Evolutionary conservation across 2,797 vertebrate species (phyloP), one percentile per base, ranked within the genome.

Genomic region (Brachyrhaphis roseni): DNA sequence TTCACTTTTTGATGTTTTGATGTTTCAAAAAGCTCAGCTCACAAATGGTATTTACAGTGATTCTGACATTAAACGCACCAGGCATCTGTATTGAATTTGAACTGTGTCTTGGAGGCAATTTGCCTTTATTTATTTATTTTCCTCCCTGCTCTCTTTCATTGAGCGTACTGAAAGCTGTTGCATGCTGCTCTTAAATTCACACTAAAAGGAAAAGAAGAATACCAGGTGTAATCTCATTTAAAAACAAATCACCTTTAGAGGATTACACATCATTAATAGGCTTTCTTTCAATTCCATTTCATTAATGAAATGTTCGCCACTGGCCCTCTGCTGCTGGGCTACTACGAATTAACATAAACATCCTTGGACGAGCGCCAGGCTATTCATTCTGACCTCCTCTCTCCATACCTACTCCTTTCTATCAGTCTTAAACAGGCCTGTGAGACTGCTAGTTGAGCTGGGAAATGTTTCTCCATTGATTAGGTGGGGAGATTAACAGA

Each of bases 311-410:
- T 76, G 74, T 78, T 78, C 83, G 62, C 80, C 43, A 18, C 64
- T 74, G 82, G 78, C 59, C 73, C 51, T 78, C 78, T 51, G 68
- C 78, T 43, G 71, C 78, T 41, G 64, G 81, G 76, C 82, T 78
- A 78, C 83, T 88, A 71, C 28, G 70, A 89, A 92, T 93, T 90
- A 90, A 85, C 88, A 91, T 86, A 86, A 88, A 91, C 90, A 92
- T 90, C 77, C 73, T 80, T 93, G 91, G 90, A 88, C 73, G 43
- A 34, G 79, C 72, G 87, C 91, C 91, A 90, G 83, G 76, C 51
- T n/a, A 80, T 82, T 78, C 4, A 76, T 86, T 84, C 71, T 74
- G 47, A 66, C 64, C 77, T 41, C 57, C 71, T 59, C 39, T 20
- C 53, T 64, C 74, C 55, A 15, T 7, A 3, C 49, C 53, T 73